Evolutionary conservation across 2,113 vertebrate species (phyloP).

Genomic region (Accipiter cooperii): DNA sequence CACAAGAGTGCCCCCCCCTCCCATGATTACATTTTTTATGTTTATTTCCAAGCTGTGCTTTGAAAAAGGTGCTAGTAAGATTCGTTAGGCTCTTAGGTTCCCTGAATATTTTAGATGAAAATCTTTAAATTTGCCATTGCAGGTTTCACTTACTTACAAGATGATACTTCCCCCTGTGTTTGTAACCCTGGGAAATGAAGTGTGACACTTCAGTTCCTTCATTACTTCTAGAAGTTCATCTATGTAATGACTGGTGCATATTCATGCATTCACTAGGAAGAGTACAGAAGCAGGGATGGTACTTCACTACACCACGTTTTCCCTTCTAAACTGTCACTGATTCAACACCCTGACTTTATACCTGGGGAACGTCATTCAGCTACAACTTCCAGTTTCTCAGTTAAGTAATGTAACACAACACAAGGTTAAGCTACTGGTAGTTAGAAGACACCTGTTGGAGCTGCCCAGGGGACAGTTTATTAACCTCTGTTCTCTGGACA

Average conservation of each 20-base stretch:
- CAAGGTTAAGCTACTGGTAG: neutral
- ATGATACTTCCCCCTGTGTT: neutral
- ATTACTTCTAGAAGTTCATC: neutral
- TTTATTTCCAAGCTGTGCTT: neutral
- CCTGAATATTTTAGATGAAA: neutral
- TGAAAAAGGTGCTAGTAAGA: neutral
- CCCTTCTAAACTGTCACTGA: neutral
- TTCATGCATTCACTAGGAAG: neutral
- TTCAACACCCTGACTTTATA: neutral
- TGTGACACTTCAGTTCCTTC: neutral
- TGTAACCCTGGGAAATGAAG: neutral
- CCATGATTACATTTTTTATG: neutral
- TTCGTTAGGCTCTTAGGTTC: neutral
- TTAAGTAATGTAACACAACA: neutral
- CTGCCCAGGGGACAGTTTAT: neutral
- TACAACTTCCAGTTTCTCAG: neutral
- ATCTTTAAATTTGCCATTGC: neutral
- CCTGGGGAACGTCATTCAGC: accelerated
- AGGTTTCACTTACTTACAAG: neutral
- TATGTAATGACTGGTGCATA: neutral
- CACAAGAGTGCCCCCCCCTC: neutral
- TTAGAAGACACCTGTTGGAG: neutral
- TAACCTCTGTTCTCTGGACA: neutral
- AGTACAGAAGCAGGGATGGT: neutral
- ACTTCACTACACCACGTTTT: neutral